Conservation (phyloP, 2,797 vertebrate genomes). For the Lutjanus argentimaculatus region DNA sequence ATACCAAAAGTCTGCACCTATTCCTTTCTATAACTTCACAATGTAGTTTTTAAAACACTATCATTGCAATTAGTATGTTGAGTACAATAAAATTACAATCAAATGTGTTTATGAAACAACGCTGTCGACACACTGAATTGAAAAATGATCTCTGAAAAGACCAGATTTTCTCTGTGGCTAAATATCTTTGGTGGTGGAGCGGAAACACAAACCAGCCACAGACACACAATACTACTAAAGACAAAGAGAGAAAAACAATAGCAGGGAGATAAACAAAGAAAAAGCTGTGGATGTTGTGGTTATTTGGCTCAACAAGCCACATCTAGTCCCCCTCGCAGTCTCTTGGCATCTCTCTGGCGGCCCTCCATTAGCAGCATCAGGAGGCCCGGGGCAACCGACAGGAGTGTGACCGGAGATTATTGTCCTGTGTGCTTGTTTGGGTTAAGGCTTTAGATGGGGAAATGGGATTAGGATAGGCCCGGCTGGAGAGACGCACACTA, state of each 20-base stretch:
- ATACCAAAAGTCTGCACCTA: slow-evolving; percentile 44
- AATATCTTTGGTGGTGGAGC: slow-evolving; percentile 53
- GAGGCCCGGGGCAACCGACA: slow-evolving; percentile 76
- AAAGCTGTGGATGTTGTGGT: slow-evolving; percentile 58
- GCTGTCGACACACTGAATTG: slow-evolving; percentile 59
- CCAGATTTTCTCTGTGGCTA: slow-evolving; percentile 61
- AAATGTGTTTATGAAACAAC: slow-evolving; percentile 63
- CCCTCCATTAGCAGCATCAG: slow-evolving; percentile 79
- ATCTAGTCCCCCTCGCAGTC: slow-evolving; percentile 58
- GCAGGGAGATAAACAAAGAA: slow-evolving; percentile 56
- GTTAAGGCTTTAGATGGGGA: slow-evolving; percentile 89
- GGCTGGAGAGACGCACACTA: slow-evolving; percentile 84
- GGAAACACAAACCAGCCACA: slow-evolving; percentile 64
- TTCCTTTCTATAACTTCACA: slow-evolving; percentile 6
- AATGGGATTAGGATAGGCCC: slow-evolving; percentile 88
- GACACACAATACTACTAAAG: slow-evolving; percentile 53
- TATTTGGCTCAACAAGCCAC: slow-evolving; percentile 62
- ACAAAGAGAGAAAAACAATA: slow-evolving; percentile 48
- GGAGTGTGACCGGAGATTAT: slow-evolving; percentile 87
- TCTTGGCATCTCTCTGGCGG: slow-evolving; percentile 74
- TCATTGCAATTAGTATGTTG: slow-evolving; percentile 9
- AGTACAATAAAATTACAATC: slow-evolving; percentile 54
- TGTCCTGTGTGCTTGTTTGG: slow-evolving; percentile 87
- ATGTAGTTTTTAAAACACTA: slow-evolving; percentile 26
- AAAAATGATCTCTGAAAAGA: slow-evolving; percentile 54